Evolutionary conservation across 2,888 invertebrate genomes (phyloP), one percentile per base, ranked within the genome.

Genomic region (Oxytorus armatus): DNA sequence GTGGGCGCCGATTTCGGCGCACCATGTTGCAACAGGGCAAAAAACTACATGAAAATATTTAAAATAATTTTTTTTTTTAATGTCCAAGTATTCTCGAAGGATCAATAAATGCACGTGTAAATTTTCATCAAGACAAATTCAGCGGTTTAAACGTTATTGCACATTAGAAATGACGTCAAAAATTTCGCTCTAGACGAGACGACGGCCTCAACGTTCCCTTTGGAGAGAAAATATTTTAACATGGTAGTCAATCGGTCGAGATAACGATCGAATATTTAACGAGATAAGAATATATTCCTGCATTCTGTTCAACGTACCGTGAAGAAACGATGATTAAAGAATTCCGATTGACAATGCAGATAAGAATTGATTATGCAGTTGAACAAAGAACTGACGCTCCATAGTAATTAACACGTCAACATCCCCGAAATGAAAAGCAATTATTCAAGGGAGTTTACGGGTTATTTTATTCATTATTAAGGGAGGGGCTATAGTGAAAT

Each of bases 281-380:
- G 14, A 44, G 70, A 70, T 57, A 29, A 47, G 55, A 51, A 49
- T 29, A 47, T 53, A 53, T 36, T 49, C 11, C 14, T 18, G 42
- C n/a, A 21, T n/a, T 44, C 55, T 21, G 14, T 47, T 44, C 57
- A 70, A n/a, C 57, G n/a, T 33, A 33, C 11, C 70, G 57, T 47
- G 11, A 57, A 57, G 47, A 57, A n/a, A n/a, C n/a, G n/a, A 39
- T 44, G 44, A 70, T 57, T 47, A 70, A 57, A 49, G 42, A 21
- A 33, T 42, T 33, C 25, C 29, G 57, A 55, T 29, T 16, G 21
- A 29, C 18, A 11, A n/a, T 4, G 8, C 0, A 4, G 70, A 70
- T 70, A 44, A 57, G 16, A 70, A 39, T 55, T 68, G 23, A 68
- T 68, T 68, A 68, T 68, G 68, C 68, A 68, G 23, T 42, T 42